Percentiles rank a stretch among this genome's conserved stretches.
Evolutionary conservation across 2,888 invertebrate genomes (phyloP).

Genomic region (Nemotelus nigrinus): DNA sequence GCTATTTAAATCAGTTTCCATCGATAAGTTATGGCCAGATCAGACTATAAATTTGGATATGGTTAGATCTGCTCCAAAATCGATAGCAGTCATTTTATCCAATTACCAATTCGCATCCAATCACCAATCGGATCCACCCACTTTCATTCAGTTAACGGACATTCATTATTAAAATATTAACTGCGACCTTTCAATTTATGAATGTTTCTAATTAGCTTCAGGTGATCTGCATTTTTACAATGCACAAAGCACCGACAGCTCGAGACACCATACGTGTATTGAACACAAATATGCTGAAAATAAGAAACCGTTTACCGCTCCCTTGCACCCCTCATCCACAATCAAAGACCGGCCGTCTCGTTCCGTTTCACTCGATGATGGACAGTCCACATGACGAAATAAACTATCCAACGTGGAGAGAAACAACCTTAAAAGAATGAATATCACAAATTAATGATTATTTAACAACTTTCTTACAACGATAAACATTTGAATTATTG

Average conservation of each 20-base stretch:
- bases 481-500: conserved; percentile 46
- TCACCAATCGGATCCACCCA: background rate
- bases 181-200: background rate
- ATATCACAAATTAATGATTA: conserved; percentile 47
- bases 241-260: too few relatives aligned
- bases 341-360: conserved; percentile 14
- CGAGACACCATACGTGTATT: too few relatives aligned
- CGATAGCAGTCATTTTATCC: background rate
- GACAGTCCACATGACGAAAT: background rate
- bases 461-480: conserved; percentile 49
- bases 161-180: background rate
- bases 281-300: too few relatives aligned
- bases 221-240: too few relatives aligned
- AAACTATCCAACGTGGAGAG: conserved; percentile 34
- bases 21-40: background rate
- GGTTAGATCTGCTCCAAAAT: background rate
- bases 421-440: conserved; percentile 40
- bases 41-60: background rate
- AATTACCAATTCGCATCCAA: conserved; percentile 2
- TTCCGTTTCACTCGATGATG: background rate
- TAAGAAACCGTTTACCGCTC: background rate
- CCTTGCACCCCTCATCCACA: background rate
- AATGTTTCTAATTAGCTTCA: background rate
- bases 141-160: background rate
- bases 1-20: background rate